Base-by-base conservation (phyloP, 2,888 invertebrate genomes). In the Notodromas monacha region DNA sequence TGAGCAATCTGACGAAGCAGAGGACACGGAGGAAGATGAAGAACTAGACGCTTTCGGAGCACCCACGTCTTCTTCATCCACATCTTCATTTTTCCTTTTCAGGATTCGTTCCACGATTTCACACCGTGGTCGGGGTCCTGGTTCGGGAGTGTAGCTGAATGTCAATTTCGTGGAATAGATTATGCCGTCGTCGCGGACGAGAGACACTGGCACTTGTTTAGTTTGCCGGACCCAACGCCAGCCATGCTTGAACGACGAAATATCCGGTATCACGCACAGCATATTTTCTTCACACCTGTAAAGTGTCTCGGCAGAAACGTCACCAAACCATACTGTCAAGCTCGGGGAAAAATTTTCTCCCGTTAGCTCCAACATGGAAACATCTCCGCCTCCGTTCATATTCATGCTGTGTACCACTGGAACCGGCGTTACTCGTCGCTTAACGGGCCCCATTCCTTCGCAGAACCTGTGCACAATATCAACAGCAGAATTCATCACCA, bases 141-240 rank as follows among this genome's bases (percentile, higher is more conserved):
- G 52, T 40, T 55, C 54, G 3, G 55, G 54, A 6, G 55, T 56
- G 42, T 60, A 59, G 15, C 54, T 54, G 42, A 60, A 60, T 6
- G 53, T 55, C 26, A 57, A 43, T 13, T 54, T 53, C 12, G 58
- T 58, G 26, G 54, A 45, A 41, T 56, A 60, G 38, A 60, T 57
- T 27, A 60, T 48, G 14, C 59, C 60, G 42, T 60, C 48, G 35
- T 48, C 48, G 28, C 60, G 47, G 12, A 60, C 59, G 36, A 60
- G 39, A 8, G 52, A 49, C n/a, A 60, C 52, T 16, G 57, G 56
- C 31, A 53, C 54, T 48, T 53, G 51, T 29, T 52, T 44, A 6
- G 51, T 50, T 34, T 52, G 51, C 31, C 51, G 43, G 4, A 55
- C 54, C 46, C 48, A 54, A 36, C 48, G 46, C 52, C 55, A 56